phyloP scores from a whole-genome alignment of 2,797 vertebrate species.

The Neosalanx taihuensis region DNA sequence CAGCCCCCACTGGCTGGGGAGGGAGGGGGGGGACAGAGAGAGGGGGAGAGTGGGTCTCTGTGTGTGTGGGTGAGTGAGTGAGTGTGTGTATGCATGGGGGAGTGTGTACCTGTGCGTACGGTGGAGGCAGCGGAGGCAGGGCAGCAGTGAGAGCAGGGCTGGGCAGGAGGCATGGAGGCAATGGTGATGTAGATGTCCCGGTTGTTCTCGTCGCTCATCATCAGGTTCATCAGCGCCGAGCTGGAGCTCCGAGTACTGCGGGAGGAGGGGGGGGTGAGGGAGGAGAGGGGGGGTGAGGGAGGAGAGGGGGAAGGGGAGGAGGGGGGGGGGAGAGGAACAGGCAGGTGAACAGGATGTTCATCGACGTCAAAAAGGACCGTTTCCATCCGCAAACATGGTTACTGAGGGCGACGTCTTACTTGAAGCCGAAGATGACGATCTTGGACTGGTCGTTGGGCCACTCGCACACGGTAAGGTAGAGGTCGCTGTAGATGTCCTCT shows the following conservation, averaged over 20 bases:
- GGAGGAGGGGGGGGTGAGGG: neutral
- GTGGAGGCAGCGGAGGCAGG: constrained; percentile 66
- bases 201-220: constrained; percentile 95
- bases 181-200: constrained; percentile 91
- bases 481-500: constrained; percentile 91
- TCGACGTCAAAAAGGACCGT: neutral
- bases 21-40: neutral
- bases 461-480: constrained; percentile 92
- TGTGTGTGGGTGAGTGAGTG: neutral
- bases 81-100: neutral
- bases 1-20: constrained; percentile 77
- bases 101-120: constrained; percentile 73
- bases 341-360: neutral
- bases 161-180: constrained; percentile 80
- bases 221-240: constrained; percentile 84
- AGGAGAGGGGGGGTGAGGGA: neutral
- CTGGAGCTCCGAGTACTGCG: constrained; percentile 85
- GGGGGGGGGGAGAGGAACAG: neutral
- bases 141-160: constrained; percentile 78
- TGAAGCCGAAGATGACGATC: constrained; percentile 94
- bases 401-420: constrained; percentile 69
- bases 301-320: too few species aligned
- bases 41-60: neutral
- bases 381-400: too few species aligned
- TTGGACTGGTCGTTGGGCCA: constrained; percentile 93